Evolutionary conservation across 2,888 invertebrate species (phyloP).

Genomic region (Acronicta alni): DNA sequence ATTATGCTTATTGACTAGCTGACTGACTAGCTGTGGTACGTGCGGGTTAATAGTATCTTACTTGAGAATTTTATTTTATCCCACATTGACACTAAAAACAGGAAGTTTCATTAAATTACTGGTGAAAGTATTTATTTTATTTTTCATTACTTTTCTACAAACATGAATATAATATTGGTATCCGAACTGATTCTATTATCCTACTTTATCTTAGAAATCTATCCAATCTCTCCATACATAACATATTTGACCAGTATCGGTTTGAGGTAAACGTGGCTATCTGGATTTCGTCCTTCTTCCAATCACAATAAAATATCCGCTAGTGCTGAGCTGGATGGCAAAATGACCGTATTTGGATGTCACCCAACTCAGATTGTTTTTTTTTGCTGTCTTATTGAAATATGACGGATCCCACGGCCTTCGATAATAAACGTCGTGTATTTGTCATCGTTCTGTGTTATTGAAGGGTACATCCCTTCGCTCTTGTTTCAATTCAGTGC

Average conservation of each 20-base stretch:
- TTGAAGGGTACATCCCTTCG: constrained; percentile 47
- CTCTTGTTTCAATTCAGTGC: constrained; percentile 39
- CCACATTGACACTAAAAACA: no score
- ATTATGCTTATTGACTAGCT: no score
- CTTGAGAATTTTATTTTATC: no score
- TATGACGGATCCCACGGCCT: constrained; percentile 45
- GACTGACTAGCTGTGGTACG: no score
- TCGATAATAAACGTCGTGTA: constrained; percentile 61
- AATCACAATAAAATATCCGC: constrained; percentile 52
- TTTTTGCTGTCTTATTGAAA: constrained; percentile 66
- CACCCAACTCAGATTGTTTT: constrained; percentile 70
- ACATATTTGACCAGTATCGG: constrained; percentile 33
- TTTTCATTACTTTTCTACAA: no score
- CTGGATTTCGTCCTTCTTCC: constrained; percentile 44
- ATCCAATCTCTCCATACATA: constrained; percentile 33
- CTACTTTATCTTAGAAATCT: constrained; percentile 6
- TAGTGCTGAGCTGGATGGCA: constrained; percentile 31
- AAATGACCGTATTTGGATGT: constrained; percentile 69
- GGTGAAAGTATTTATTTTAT: no score
- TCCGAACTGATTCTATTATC: constrained; percentile 11
- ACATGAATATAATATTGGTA: neutral
- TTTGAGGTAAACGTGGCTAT: constrained; percentile 43
- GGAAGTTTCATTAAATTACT: no score
- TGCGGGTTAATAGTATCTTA: no score
- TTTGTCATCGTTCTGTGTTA: constrained; percentile 59